Percentiles rank a stretch among this genome's conserved stretches.
These are phyloP conservation scores for Abrostola triplasia DNA, from an alignment of 2,888 invertebrate genomes.

Conservation along the genomic window DNA sequence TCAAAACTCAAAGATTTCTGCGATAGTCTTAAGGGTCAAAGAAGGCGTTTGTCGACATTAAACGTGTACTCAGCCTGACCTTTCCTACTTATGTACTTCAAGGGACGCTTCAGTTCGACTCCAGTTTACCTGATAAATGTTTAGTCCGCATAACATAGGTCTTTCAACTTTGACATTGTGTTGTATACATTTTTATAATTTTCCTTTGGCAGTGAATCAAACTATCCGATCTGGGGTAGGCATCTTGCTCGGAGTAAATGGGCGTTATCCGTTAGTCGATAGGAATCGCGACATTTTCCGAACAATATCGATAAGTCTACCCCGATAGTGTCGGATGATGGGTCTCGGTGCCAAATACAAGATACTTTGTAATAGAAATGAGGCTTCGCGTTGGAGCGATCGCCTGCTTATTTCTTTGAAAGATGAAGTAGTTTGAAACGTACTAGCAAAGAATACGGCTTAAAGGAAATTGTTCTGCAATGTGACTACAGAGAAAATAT, in stretches of 20 bases:
- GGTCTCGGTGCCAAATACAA: constrained; percentile 47
- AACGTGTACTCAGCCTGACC: constrained; percentile 52
- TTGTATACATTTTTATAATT: constrained; percentile 20
- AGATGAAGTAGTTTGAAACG: neutral
- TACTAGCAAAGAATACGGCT: neutral
- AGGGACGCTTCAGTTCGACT: constrained; percentile 37
- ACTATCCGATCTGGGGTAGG: constrained; percentile 36
- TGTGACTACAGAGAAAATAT: too few species aligned
- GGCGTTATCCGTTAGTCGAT: constrained; percentile 56
- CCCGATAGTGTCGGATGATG: constrained; percentile 53
- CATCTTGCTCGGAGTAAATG: constrained; percentile 51
- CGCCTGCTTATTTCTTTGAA: constrained; percentile 32
- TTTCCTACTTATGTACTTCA: constrained; percentile 46
- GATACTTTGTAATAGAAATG: constrained; percentile 45
- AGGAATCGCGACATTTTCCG: constrained; percentile 54
- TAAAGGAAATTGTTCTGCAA: too few species aligned
- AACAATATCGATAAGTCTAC: constrained; percentile 58
- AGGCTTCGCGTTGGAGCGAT: constrained; percentile 32
- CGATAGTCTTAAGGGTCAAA: constrained; percentile 49
- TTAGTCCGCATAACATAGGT: constrained; percentile 38
- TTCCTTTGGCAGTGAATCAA: constrained; percentile 45
- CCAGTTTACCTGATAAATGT: constrained; percentile 34
- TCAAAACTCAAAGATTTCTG: constrained; percentile 36
- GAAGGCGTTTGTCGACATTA: constrained; percentile 56
- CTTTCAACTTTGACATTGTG: constrained; percentile 51